Evolutionary conservation across 2,888 invertebrate species (phyloP).

Genomic region (Arctia plantaginis): DNA sequence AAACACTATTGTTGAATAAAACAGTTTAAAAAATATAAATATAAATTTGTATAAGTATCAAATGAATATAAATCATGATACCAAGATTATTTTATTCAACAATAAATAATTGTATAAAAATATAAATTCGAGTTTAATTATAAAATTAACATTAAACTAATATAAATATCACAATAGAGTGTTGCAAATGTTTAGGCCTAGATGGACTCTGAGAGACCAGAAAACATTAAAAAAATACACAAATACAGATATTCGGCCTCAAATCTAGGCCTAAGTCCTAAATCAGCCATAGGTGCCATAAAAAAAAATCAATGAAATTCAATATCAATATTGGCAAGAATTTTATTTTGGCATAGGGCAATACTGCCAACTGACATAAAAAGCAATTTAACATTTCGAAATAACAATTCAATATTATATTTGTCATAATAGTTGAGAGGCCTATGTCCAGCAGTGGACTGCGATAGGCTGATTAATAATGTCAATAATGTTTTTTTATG

Average conservation of each 20-base stretch:
- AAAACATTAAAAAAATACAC: not conserved
- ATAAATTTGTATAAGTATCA: not conserved
- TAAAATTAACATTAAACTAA: conserved; percentile 26
- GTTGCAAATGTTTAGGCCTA: conserved; percentile 21
- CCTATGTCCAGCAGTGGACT: too few species aligned
- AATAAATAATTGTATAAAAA: conserved; percentile 11
- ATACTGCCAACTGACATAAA: not conserved
- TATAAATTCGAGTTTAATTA: conserved; percentile 26
- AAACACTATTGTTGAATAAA: conserved; percentile 4
- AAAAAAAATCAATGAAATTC: not conserved
- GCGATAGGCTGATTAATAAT: too few species aligned
- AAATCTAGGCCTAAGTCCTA: not conserved
- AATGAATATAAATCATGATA: conserved; percentile 9
- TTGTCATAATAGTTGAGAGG: too few species aligned
- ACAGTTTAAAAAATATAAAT: not conserved
- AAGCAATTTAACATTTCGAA: not conserved
- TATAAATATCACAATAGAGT: conserved; percentile 48
- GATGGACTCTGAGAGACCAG: not conserved
- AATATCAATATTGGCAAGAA: not conserved
- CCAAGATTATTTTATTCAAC: conserved; percentile 18
- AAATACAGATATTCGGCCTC: not conserved
- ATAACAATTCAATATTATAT: not conserved
- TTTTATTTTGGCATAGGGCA: not conserved
- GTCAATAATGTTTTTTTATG: not conserved
- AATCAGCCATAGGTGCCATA: not conserved